Conservation (phyloP, 2,888 invertebrate genomes). For the Mongoloraphidia duomilia region DNA sequence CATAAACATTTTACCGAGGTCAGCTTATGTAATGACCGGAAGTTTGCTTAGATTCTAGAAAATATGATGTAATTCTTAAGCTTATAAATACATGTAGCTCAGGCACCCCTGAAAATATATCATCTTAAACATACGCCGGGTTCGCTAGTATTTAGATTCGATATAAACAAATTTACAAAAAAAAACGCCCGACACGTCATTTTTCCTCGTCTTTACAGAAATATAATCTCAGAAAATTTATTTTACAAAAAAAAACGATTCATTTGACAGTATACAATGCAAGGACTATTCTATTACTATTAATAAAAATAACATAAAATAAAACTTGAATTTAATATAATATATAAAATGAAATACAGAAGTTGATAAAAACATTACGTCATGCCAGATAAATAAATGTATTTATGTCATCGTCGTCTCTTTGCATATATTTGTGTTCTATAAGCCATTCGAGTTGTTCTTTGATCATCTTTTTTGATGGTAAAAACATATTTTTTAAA, state of each 20-base stretch:
- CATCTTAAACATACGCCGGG: no score
- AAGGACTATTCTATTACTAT: no score
- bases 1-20: no score
- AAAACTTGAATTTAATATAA: not conserved
- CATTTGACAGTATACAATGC: no score
- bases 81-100: no score
- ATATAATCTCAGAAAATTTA: not conserved
- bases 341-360: not conserved
- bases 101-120: no score
- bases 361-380: conserved; percentile 15
- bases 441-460: conserved; percentile 99
- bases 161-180: not conserved
- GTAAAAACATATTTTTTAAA: conserved; percentile 97
- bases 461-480: conserved; percentile 98
- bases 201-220: not conserved
- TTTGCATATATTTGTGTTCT: conserved; percentile 93
- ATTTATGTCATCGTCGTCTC: conserved; percentile 95
- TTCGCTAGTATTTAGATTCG: not conserved
- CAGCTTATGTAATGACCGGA: no score
- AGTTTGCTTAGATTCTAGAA: no score
- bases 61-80: no score
- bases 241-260: not conserved
- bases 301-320: not conserved
- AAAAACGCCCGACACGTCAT: not conserved
- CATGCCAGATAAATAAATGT: conserved; percentile 96